Base-by-base conservation (phyloP, 2,113 vertebrate species). In the Setophaga coronata region DNA sequence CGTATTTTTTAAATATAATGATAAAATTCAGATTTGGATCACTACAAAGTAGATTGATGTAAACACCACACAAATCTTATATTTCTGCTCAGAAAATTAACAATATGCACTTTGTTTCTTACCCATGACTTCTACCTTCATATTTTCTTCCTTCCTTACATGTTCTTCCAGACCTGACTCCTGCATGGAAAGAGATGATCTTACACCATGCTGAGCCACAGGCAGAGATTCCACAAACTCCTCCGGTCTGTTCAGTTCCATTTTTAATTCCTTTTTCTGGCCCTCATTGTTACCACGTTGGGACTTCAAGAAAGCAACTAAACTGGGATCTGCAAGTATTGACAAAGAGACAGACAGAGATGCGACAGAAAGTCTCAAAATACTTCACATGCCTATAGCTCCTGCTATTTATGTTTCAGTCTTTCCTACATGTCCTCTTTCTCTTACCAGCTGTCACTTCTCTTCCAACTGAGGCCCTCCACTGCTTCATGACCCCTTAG, bases 301-400 rank as follows among this genome's bases (percentile, higher is more conserved):
- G 90, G 99, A 98, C 96, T 97, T 98, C 82, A 99, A 96, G 95
- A 99, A 99, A 85, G 99, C 98, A 87, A 99, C 98, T 83, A 99
- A 94, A 96, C 96, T 97, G 60, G 99, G 98, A 98, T 99, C 99
- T 99, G 96, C 78, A 95, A 97, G 82, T 64, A 94, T 92, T 93
- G 71, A 95, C 82, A 93, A 87, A 94, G 62, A 91, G 77, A 91
- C 15, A 94, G 89, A 96, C 58, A 95, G 78, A 78, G 58, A 83
- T 36, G 45, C 31, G 70, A 89, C 73, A 92, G 24, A 72, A 96
- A 88, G 34, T 72, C 87, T 87, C 73, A 86, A 80, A 96, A 96
- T 62, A 95, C 20, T 61, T 72, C 36, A 67, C 79, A 71, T 10
- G 40, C 14, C 60, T 78, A 60, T 28, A 93, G 60, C n/a, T 95